Percentiles rank a stretch among this genome's conserved stretches.
Conservation (phyloP, 2,888 invertebrate species). For the Melanostoma mellinum region DNA sequence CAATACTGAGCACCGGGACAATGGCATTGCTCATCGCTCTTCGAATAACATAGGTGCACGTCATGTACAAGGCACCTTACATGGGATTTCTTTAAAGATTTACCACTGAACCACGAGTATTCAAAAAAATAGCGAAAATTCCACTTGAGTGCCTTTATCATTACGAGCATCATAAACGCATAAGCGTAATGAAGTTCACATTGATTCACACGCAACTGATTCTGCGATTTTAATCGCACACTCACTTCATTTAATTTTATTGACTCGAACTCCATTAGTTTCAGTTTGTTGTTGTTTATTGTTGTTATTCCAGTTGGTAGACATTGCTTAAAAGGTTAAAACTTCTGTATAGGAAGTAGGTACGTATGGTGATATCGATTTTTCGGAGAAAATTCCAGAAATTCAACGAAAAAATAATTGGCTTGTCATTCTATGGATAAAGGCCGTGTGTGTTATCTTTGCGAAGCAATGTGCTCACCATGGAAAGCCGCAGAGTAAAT, state of each 20-base stretch:
- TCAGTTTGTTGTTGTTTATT: not conserved
- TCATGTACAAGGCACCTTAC: too few species aligned
- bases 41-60: too few species aligned
- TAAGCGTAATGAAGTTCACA: slow-evolving; percentile 29
- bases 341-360: too few species aligned
- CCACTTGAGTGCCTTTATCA: slow-evolving; percentile 29
- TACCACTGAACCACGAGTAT: too few species aligned
- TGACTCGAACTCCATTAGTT: slow-evolving; percentile 23
- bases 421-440: too few species aligned
- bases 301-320: slow-evolving; percentile 3
- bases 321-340: not conserved
- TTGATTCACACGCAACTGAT: slow-evolving; percentile 32
- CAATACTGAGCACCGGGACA: too few species aligned
- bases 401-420: too few species aligned
- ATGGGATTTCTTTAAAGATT: too few species aligned
- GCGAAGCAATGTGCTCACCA: not conserved
- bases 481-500: not conserved
- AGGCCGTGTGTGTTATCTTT: too few species aligned
- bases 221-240: slow-evolving; percentile 28
- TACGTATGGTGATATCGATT: not conserved
- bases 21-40: too few species aligned
- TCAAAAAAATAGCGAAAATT: too few species aligned
- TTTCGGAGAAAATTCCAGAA: not conserved
- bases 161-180: not conserved
- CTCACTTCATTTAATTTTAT: slow-evolving; percentile 50